phyloP scores from a whole-genome alignment of 2,888 invertebrate genomes.

The Noctua janthina region DNA sequence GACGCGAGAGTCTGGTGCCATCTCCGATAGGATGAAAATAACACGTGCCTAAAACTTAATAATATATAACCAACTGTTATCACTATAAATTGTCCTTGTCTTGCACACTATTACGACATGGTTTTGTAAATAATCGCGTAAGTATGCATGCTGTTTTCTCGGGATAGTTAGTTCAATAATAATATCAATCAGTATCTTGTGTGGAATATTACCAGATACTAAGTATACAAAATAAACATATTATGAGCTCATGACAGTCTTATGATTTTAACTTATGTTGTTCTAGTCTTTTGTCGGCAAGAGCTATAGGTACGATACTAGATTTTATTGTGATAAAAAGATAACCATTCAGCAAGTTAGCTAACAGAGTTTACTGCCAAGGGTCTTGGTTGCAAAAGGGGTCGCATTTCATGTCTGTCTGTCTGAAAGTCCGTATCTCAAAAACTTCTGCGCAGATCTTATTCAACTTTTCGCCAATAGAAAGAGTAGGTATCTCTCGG shows the following conservation, averaged over 20 bases:
- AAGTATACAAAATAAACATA: slow-evolving; percentile 24
- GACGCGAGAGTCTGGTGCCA: no score
- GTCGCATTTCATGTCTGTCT: background rate
- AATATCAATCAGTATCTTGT: slow-evolving; percentile 61
- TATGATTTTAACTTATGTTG: slow-evolving; percentile 21
- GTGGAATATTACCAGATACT: slow-evolving; percentile 66
- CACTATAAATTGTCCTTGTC: no score
- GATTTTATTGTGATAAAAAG: background rate
- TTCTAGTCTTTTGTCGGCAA: background rate
- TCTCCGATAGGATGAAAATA: no score
- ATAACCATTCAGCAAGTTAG: background rate
- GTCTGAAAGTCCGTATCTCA: background rate
- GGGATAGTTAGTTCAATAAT: slow-evolving; percentile 56
- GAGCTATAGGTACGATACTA: background rate
- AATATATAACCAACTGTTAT: no score
- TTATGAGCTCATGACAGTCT: background rate
- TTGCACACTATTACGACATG: slow-evolving; percentile 45
- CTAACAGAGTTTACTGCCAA: background rate
- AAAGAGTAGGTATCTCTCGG: background rate
- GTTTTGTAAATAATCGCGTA: slow-evolving; percentile 55
- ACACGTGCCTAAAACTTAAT: no score
- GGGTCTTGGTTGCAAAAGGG: no score
- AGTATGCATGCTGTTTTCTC: slow-evolving; percentile 60
- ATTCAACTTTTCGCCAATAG: background rate
- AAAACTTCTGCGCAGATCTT: background rate